Evolutionary conservation across 1,140 invertebrate species (phyloP), one percentile per base, ranked within the genome.

Genomic region (Pseudobourletiella spinata): DNA sequence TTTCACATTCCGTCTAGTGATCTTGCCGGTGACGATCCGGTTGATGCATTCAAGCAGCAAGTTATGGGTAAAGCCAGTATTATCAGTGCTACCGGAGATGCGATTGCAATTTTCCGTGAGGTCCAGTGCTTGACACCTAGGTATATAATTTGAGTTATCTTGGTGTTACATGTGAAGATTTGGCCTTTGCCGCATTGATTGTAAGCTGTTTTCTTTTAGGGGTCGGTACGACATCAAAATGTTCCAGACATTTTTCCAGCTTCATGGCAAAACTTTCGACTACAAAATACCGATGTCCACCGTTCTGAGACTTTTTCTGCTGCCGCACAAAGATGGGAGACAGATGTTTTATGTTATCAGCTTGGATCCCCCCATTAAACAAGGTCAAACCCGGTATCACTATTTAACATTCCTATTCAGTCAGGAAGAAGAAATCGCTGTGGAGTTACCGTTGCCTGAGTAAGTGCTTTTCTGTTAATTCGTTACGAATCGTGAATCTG

Each of bases 141-240:
- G 88, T 92, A 39, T 48, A 48, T 48, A 48, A 48, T 15, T 48
- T 8, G 6, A 48, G 28, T 30, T 6, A 20, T 48, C 24, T 51
- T 8, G 26, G 6, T 52, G 8, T 58, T 61, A 39, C 22, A n/a
- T n/a, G n/a, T 39, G 11, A 39, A 11, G 2, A 24, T 57, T 43
- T 44, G 3, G 18, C 22, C 11, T 11, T 57, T 30, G 11, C n/a
- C n/a, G 35, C n/a, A 11, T 29, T 57, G 20, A 57, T 24, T 32
- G 24, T 44, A 32, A 30, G 30, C 71, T 72, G 64, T 72, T 69
- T 66, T 71, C 77, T 82, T 79, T 39, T 77, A 93, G 91, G 80
- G 97, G 97, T 84, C 92, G 97, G 65, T 99, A 99, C 74, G 97
- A 99, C 74, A 95, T 99, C 76, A 99, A 99, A 80, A 86, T 99